These are phyloP conservation scores for Rhodinocichla rosea DNA, from an alignment of 2,113 vertebrate species.

Conservation along the genomic window DNA sequence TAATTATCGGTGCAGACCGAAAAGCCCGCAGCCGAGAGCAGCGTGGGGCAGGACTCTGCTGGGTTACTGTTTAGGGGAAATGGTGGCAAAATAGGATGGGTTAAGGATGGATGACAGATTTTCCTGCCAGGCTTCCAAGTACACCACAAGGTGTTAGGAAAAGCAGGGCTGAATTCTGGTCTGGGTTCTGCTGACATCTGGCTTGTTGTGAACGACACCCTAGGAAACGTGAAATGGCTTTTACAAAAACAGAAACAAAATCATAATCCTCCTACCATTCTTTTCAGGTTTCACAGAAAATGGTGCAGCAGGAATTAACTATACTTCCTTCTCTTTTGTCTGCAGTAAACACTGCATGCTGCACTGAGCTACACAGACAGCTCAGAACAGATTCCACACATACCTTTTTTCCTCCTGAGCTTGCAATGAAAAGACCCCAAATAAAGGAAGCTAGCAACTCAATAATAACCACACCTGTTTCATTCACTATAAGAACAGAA, in stretches of 20 bases:
- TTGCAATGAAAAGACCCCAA: background rate
- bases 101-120: background rate
- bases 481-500: background rate
- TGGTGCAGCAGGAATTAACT: background rate
- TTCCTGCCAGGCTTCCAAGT: background rate
- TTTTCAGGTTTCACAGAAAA: background rate
- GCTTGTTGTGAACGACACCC: background rate
- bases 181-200: background rate
- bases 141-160: background rate
- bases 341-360: background rate
- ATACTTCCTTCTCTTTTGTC: background rate
- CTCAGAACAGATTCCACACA: slow-evolving; percentile 4
- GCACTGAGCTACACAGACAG: slow-evolving; percentile 8
- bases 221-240: background rate
- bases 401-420: background rate
- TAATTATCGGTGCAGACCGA: slow-evolving; percentile 18
- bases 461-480: background rate
- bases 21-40: background rate
- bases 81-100: background rate
- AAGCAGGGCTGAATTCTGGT: background rate
- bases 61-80: background rate
- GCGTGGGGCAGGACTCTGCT: background rate
- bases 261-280: background rate
- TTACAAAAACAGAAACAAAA: background rate
- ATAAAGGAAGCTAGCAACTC: background rate